phyloP scores from a whole-genome alignment of 1,140 invertebrate genomes.

The Trichonephila clavata region DNA sequence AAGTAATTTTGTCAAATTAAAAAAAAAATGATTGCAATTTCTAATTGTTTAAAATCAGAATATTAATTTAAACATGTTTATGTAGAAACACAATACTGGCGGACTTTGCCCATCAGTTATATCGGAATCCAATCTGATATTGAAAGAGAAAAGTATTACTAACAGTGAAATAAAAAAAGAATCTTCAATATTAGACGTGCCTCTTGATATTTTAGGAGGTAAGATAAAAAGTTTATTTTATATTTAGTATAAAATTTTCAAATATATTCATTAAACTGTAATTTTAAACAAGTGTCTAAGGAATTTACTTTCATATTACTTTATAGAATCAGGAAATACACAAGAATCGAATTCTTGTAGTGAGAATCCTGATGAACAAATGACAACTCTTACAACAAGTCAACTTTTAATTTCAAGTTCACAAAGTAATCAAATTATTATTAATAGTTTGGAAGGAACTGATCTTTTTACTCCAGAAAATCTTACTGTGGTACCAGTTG shows the following conservation, averaged over 20 bases:
- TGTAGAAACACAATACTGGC: slow-evolving; percentile 41
- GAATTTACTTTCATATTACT: not conserved
- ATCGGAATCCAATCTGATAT: not conserved
- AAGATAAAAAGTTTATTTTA: not conserved
- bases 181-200: not conserved
- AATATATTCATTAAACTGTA: no score
- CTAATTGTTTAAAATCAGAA: not conserved
- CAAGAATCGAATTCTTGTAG: not conserved
- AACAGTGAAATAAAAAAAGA: not conserved
- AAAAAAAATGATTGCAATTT: no score
- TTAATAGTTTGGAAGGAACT: slow-evolving; percentile 40
- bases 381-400: not conserved
- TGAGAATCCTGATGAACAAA: not conserved
- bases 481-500: slow-evolving; percentile 4
- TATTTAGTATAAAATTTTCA: no score
- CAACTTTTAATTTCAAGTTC: not conserved
- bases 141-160: not conserved
- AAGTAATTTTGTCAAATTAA: not conserved
- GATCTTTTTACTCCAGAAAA: slow-evolving; percentile 27
- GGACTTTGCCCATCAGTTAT: not conserved
- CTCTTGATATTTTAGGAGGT: slow-evolving; percentile 50
- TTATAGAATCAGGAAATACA: not conserved
- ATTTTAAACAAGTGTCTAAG: not conserved
- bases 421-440: slow-evolving; percentile 12
- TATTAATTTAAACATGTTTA: not conserved